Base-by-base conservation (phyloP, 2,797 vertebrate genomes). In the Tadarida brasiliensis region DNA sequence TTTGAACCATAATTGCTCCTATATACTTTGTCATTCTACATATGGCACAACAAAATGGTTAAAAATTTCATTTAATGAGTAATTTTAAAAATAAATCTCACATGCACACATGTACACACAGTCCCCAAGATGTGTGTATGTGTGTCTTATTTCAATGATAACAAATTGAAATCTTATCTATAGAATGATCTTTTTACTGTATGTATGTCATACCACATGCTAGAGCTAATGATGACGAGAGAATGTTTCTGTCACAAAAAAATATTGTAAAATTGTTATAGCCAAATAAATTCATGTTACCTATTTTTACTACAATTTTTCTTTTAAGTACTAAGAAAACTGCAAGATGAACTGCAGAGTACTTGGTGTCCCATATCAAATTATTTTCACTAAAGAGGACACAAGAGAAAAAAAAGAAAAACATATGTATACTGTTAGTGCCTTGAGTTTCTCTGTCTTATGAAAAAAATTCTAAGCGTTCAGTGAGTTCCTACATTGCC, bases 11-110 rank as follows among this genome's bases (percentile, higher is more conserved):
- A 71, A 35, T 56, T 90, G 57, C 51, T 35, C 77, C 90, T 26
- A 63, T 47, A 77, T 91, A 73, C 28, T 49, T 81, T 74, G 92
- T 71, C 92, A 89, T 88, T 94, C 67, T 74, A 78, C 33, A 73
- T 47, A 26, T 56, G 10, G 12, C 11, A 68, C 44, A 81, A 90
- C 2, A 87, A 67, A 73, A 51, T n/a, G 4, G 33, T 59, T 87
- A 65, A 83, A 63, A 63, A 56, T 65, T 85, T 86, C 33, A 88
- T 28, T 15, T 59, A 11, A 84, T 65, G 49, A 44, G 22, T 56
- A 51, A 54, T 49, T 73, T 80, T 76, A 8, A 95, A 61, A 8
- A 28, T 8, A 77, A n/a, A 87, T 6, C 11, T 85, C 15, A 81
- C 15, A 70, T 1, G 70, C 2, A 26, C 14, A 39, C 8, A 65